phyloP scores from a whole-genome alignment of 2,888 invertebrate genomes.

The Melieria omissa region DNA sequence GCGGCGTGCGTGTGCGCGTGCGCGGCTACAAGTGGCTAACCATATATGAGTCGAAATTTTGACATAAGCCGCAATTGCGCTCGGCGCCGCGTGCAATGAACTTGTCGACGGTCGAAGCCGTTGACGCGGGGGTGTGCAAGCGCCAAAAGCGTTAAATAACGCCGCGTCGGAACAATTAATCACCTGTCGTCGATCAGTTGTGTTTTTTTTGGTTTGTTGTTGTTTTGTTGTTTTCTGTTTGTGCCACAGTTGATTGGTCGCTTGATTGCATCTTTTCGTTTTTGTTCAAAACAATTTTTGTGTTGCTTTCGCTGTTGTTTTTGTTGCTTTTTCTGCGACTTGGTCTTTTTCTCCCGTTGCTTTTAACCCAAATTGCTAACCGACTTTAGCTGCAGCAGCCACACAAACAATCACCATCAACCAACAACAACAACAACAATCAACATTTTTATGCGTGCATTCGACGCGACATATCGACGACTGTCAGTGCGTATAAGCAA shows the following conservation, averaged over 20 bases:
- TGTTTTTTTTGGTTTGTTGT: constrained; percentile 13
- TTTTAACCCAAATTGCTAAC: too few species aligned
- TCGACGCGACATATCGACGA: constrained; percentile 11
- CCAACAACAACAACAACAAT: too few species aligned
- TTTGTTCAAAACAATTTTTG: too few species aligned
- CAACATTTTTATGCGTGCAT: too few species aligned
- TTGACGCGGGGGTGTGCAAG: constrained; percentile 7
- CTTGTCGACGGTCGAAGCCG: not conserved
- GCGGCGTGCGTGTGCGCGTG: too few species aligned
- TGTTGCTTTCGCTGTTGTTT: not conserved
- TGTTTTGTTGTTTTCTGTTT: too few species aligned
- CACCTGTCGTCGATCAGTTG: constrained; percentile 56
- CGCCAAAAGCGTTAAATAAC: constrained; percentile 57
- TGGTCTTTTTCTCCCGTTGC: too few species aligned
- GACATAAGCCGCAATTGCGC: not conserved
- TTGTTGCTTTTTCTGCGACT: not conserved
- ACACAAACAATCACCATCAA: too few species aligned
- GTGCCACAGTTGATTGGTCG: too few species aligned
- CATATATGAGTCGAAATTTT: constrained; percentile 41
- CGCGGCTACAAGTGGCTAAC: too few species aligned
- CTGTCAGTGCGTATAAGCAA: constrained; percentile 42
- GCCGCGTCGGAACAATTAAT: constrained; percentile 57
- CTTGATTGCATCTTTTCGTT: too few species aligned
- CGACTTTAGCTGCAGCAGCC: too few species aligned
- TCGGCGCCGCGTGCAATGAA: constrained; percentile 13